A percentile compares a stretch with the other conserved stretches of the same genome.
Evolutionary conservation across 2,113 vertebrate genomes (phyloP).

Genomic region (Drymodes brunneopygia): DNA sequence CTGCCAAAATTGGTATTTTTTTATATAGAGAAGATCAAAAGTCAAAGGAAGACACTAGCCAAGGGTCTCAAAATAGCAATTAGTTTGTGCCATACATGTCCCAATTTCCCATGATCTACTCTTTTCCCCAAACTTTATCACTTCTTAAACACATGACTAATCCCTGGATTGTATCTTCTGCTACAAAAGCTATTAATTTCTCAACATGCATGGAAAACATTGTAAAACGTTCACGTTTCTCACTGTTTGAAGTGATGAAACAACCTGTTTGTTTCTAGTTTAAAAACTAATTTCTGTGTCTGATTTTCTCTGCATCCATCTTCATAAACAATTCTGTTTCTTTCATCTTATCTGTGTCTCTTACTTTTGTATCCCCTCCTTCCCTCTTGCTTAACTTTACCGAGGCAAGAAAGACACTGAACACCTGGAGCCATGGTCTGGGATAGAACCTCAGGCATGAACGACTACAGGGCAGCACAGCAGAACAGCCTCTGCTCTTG

Average conservation of each 20-base stretch:
- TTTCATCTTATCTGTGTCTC: not conserved
- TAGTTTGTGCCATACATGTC: not conserved
- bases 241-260: not conserved
- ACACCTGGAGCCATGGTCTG: not conserved
- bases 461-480: rapidly evolving
- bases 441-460: not conserved
- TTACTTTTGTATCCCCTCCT: not conserved
- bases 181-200: not conserved
- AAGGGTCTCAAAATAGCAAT: not conserved
- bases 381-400: not conserved
- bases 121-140: not conserved
- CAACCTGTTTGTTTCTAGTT: not conserved
- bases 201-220: rapidly evolving
- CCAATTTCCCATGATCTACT: not conserved
- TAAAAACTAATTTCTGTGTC: not conserved
- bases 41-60: not conserved
- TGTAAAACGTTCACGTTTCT: not conserved
- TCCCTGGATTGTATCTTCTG: not conserved
- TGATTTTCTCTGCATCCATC: not conserved
- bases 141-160: not conserved
- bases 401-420: not conserved
- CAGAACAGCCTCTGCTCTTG: not conserved
- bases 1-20: not conserved
- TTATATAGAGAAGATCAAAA: not conserved
- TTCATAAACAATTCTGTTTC: not conserved